Base-by-base conservation (phyloP, 1,140 invertebrate genomes). In the Saccostrea cuccullata region DNA sequence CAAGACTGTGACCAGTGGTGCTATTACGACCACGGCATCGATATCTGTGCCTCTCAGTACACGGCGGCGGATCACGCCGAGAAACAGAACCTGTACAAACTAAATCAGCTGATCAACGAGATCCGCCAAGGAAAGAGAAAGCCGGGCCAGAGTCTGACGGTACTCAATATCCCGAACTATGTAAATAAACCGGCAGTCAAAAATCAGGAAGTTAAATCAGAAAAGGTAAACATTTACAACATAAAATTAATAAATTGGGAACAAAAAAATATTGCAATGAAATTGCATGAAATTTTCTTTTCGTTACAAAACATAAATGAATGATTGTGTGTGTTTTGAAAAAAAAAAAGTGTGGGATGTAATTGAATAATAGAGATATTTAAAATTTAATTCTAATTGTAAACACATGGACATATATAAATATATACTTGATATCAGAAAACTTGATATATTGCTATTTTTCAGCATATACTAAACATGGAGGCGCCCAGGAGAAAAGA, bases 1-100 rank as follows among this genome's bases (percentile, higher is more conserved):
- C 58, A 90, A 55, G 84, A 86, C 6, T 91, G 91, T 89, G 91
- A 92, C 64, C 88, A 89, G 55, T 92, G 92, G 92, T 91, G 92
- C 82, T 89, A 89, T 82, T 87, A 82, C 55, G 87, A 91, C 36
- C 91, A 92, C 67, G 86, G 89, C 3, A 82, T 85, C 20, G 90
- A 89, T 55, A 60, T 85, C 6, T 92, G 92, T 84, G 90, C 89
- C 12, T 70, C 87, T 8, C 86, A 88, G 60, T 92, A 90, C 82
- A 90, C 91, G 67, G 91, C 91, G 15, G 67, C 58, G 11, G 89
- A 90, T 36, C 84, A 90, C 30, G 90, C 92, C 1, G 88, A 82
- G 20, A 85, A 86, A 30, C 88, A 88, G 23, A 86, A 90, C 23
- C 84, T 92, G 20, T 84, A 89, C 23, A 87, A 87, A 40, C 82